Base-by-base conservation (phyloP, 2,888 invertebrate genomes). In the Dicyrtomina minuta region DNA sequence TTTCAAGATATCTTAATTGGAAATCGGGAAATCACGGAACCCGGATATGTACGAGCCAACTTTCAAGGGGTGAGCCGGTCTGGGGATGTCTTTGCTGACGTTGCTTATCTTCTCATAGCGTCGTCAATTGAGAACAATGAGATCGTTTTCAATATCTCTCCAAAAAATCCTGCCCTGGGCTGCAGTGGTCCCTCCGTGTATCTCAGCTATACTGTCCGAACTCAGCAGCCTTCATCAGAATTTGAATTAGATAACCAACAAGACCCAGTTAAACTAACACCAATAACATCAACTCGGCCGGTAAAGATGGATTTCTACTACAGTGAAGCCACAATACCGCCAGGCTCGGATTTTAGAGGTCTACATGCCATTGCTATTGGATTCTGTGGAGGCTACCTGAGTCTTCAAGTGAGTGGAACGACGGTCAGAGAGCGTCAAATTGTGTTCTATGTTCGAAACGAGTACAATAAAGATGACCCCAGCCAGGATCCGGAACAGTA, bases 221-320 rank as follows among this genome's bases (percentile, higher is more conserved):
- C 12, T 43, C 10, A 33, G 59, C 17, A 15, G n/a, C n/a, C n/a
- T n/a, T n/a, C n/a, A n/a, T n/a, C n/a, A 33, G 5, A 13, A 12
- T 1, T 15, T 39, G 1, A n/a, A n/a, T n/a, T n/a, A n/a, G n/a
- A n/a, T n/a, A n/a, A n/a, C n/a, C n/a, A n/a, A n/a, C n/a, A n/a
- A n/a, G n/a, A n/a, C n/a, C n/a, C n/a, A n/a, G n/a, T n/a, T n/a
- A n/a, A n/a, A n/a, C n/a, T n/a, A n/a, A n/a, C n/a, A n/a, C n/a
- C n/a, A n/a, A n/a, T n/a, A n/a, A n/a, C n/a, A n/a, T n/a, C n/a
- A n/a, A n/a, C n/a, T n/a, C n/a, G n/a, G n/a, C n/a, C n/a, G n/a
- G n/a, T n/a, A n/a, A n/a, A n/a, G n/a, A 41, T 53, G 6, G 74
- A 74, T 41, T 77, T 75, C 65, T 77, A 76, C 55, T 76, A 77